These are phyloP conservation scores for Pangasius djambal DNA, from an alignment of 2,797 vertebrate species.

Conservation along the genomic window DNA sequence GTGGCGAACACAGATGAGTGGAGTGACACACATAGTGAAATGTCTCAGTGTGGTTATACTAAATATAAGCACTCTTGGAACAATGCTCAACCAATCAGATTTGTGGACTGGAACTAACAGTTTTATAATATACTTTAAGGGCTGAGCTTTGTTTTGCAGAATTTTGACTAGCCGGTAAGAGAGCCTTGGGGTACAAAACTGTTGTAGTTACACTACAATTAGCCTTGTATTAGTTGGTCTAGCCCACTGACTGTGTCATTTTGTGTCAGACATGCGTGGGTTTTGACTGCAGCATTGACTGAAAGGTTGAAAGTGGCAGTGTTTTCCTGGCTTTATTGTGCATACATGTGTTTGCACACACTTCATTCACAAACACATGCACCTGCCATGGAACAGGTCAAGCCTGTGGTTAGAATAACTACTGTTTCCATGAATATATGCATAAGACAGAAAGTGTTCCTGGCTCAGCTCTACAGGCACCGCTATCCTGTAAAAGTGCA, in stretches of 20 bases:
- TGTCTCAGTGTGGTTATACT: neutral
- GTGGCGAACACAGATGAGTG: neutral
- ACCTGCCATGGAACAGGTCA: constrained; percentile 2
- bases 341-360: neutral
- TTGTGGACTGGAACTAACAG: neutral
- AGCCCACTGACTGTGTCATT: neutral
- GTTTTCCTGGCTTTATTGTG: neutral
- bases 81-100: neutral
- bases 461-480: constrained; percentile 10
- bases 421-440: constrained; percentile 32
- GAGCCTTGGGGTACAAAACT: neutral
- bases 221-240: neutral
- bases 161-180: neutral
- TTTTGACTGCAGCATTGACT: neutral
- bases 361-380: neutral
- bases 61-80: neutral
- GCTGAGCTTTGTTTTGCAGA: neutral
- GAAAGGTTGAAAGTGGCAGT: neutral
- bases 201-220: neutral
- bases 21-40: neutral
- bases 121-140: neutral
- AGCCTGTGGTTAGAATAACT: constrained; percentile 4
- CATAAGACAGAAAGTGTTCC: constrained; percentile 13
- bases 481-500: neutral
- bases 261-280: neutral